Evolutionary conservation across 2,888 invertebrate genomes (phyloP), one percentile per base, ranked within the genome.

Genomic region (Lepetodrilus schrolli): DNA sequence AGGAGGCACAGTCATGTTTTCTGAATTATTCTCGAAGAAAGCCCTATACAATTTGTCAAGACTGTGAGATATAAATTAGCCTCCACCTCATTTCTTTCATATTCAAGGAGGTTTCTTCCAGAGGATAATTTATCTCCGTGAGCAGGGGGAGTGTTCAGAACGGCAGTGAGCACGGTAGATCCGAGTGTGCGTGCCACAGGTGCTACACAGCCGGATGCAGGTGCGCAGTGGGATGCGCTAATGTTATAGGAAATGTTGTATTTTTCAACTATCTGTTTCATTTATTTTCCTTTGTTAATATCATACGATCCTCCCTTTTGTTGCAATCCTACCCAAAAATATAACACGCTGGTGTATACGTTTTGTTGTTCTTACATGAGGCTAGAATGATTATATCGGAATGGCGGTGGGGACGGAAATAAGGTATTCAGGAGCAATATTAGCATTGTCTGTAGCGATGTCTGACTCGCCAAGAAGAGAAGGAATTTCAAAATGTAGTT

Each of bases 201-300:
- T 58, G 58, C 30, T n/a, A n/a, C 34, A 58, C 30, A 17, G 58
- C 58, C 58, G 58, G 58, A 58, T 58, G 58, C 58, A 58, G 58
- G 58, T 58, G 58, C 58, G 34, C 30, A 30, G 26, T 2, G 34
- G n/a, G 58, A 58, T 58, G 58, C 26, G 58, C 30, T 58, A 58
- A 58, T 58, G 58, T 58, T 58, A 30, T 30, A 58, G 58, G 58
- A 58, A 58, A 30, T 58, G 30, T 58, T 58, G 58, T 34, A 58
- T 58, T 58, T 58, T 58, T 34, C 58, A 58, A 58, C 58, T 58
- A 58, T 58, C 58, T 58, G 30, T 58, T 58, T 58, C 58, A 58
- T 58, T 30, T 30, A 7, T 34, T 34, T 58, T 58, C 58, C 58
- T 58, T 58, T 58, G 58, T 58, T 58, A 23, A 23, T 34, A 30